phyloP scores from a whole-genome alignment of 2,888 invertebrate species.

The Schizotus pectinicornis region DNA sequence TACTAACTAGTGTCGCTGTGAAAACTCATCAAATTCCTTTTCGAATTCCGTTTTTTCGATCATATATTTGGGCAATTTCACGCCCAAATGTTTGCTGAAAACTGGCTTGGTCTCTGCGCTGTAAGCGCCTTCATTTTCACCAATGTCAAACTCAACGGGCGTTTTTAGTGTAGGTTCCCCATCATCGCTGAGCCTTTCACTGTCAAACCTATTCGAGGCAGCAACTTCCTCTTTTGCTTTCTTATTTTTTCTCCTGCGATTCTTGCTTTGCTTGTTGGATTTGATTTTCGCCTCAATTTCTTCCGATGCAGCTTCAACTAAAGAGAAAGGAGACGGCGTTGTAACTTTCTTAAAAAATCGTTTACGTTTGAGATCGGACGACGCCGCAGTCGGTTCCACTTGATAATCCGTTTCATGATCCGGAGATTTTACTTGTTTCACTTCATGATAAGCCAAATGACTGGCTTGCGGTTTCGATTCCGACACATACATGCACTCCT shows the following conservation, averaged over 20 bases:
- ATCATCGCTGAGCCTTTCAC: constrained; percentile 44
- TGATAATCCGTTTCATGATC: constrained; percentile 26
- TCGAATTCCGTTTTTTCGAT: constrained; percentile 71
- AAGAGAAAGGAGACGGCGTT: constrained; percentile 14
- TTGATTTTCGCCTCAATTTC: constrained; percentile 40
- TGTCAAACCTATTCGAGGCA: constrained; percentile 20
- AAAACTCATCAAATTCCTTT: constrained; percentile 67
- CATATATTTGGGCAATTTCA: constrained; percentile 73
- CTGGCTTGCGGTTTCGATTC: constrained; percentile 70
- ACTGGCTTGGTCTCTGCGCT: constrained; percentile 71
- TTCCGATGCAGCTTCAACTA: constrained; percentile 44
- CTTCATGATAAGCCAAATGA: constrained; percentile 71
- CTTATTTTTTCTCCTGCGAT: constrained; percentile 23
- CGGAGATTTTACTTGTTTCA: constrained; percentile 66
- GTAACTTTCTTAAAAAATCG: constrained; percentile 36
- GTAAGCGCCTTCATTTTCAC: constrained; percentile 66
- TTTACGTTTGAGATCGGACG: constrained; percentile 33
- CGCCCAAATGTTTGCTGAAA: constrained; percentile 68
- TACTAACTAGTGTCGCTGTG: constrained; percentile 37
- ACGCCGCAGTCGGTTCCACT: constrained; percentile 14
- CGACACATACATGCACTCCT: constrained; percentile 80
- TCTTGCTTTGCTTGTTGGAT: constrained; percentile 25
- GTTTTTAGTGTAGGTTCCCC: constrained; percentile 53
- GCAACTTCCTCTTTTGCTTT: constrained; percentile 25
- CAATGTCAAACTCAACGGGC: constrained; percentile 63